These are phyloP conservation scores for Drosophila flavopinicola DNA, from an alignment of 2,888 invertebrate species.

Conservation along the genomic window DNA sequence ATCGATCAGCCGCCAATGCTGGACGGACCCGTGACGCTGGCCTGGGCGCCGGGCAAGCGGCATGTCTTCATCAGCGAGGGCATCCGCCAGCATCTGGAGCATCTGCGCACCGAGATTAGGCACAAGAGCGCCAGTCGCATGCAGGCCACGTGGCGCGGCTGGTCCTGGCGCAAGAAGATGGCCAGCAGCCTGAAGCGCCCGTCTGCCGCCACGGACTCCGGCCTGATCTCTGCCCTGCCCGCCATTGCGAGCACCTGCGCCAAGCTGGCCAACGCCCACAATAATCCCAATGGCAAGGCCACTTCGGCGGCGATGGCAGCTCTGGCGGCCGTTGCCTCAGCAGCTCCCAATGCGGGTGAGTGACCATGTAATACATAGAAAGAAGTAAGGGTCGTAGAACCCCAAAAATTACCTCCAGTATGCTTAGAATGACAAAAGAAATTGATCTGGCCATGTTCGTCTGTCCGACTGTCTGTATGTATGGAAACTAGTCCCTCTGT, in stretches of 20 bases:
- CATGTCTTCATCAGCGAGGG: slow-evolving; percentile 98
- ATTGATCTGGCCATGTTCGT: too few relatives aligned
- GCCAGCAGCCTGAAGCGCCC: slow-evolving; percentile 82
- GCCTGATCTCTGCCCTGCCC: slow-evolving; percentile 40
- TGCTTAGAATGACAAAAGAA: too few relatives aligned
- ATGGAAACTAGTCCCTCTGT: too few relatives aligned
- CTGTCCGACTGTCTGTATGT: too few relatives aligned
- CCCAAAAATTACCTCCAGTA: too few relatives aligned
- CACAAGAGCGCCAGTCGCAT: slow-evolving; percentile 92
- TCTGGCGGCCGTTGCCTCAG: slow-evolving; percentile 61
- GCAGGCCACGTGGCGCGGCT: slow-evolving; percentile 94
- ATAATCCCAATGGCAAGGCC: slow-evolving; percentile 37
- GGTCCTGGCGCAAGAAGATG: slow-evolving; percentile 89
- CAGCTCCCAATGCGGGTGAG: slow-evolving; percentile 79
- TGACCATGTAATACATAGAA: not conserved
- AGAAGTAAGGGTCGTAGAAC: too few relatives aligned
- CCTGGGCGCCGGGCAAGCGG: slow-evolving; percentile 96
- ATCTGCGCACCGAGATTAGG: slow-evolving; percentile 90
- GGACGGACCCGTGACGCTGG: slow-evolving; percentile 88
- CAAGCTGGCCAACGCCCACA: slow-evolving; percentile 64
- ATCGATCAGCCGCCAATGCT: slow-evolving; percentile 87
- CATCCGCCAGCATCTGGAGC: slow-evolving; percentile 94
- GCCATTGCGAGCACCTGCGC: slow-evolving; percentile 52
- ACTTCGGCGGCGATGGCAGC: slow-evolving; percentile 59
- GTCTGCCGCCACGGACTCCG: slow-evolving; percentile 15